Evolutionary conservation across 1,140 invertebrate species (phyloP), one percentile per base, ranked within the genome.

Genomic region (Pogonognathellus flavescens): DNA sequence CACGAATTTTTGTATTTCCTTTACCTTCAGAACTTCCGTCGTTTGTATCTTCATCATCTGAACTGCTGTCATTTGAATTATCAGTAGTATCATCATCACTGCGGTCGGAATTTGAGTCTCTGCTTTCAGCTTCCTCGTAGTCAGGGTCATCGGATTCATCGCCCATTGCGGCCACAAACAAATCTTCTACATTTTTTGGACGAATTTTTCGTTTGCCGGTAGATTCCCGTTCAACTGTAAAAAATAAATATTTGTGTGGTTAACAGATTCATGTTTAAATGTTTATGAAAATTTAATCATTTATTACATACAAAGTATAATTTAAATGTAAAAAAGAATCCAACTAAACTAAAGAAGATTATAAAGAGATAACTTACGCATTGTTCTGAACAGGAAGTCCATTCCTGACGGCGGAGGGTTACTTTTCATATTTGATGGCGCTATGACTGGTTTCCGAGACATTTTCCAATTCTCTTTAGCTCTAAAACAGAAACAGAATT

Each of bases 111-210:
- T 84, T 70, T 9, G 59, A 84, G 7, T 20, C 41, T 53, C 49
- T 72, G 52, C 50, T 59, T 25, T 86, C 87, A 22, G 55, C 86
- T 14, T 55, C 85, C 13, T 85, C 76, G 22, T 84, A 88, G 62
- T 88, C 86, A 25, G 87, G 82, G 55, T 87, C 87, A 59, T 88
- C 88, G 31, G 86, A 87, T 14, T 88, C 88, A 84, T 88, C 88
- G 16, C 49, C 62, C n/a, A 82, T 57, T 52, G 80, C 81, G 8
- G 81, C 82, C 14, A 87, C 62, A 13, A 86, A 55, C 5, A 84
- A 31, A 66, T 87, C 86, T 31, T 87, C 86, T 9, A 88, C 84
- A 76, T 82, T 83, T 83, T 87, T 88, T 7, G 88, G 88, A n/a
- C 85, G 83, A 85, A 88, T 88, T 20, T 60, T 60, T 3, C 88